phyloP scores from a whole-genome alignment of 1,140 invertebrate species.

The Trachymyrmex cornetzi region DNA sequence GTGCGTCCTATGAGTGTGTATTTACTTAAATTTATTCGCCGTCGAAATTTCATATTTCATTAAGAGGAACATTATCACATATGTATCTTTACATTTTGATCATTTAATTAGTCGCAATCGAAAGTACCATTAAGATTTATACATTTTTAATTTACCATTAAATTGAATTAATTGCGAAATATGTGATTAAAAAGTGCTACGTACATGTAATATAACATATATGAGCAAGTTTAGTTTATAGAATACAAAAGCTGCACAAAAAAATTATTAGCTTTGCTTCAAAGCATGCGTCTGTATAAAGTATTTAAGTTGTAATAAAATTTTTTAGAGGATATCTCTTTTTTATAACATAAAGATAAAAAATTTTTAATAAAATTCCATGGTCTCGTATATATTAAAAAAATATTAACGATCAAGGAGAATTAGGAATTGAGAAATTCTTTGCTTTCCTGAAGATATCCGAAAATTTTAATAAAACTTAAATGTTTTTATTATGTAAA shows the following conservation, averaged over 20 bases:
- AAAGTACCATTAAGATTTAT: background rate
- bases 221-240: background rate
- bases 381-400: background rate
- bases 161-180: slow-evolving; percentile 3
- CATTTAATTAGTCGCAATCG: background rate
- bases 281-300: background rate
- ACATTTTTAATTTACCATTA: slow-evolving; percentile 13
- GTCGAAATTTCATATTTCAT: background rate
- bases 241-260: background rate
- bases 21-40: slow-evolving; percentile 58
- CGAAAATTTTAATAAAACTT: background rate
- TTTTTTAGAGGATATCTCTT: background rate
- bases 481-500: slow-evolving; percentile 24
- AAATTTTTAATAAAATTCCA: background rate
- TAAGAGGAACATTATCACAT: no score
- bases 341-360: background rate
- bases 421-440: background rate
- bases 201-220: background rate
- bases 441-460: background rate
- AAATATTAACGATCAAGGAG: background rate
- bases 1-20: background rate
- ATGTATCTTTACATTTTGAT: background rate
- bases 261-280: background rate
- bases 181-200: background rate
- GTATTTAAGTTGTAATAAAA: background rate